A percentile compares a stretch with the other conserved stretches of the same genome.
Evolutionary conservation across 2,113 vertebrate species (phyloP).

Genomic region (Buteo buteo): DNA sequence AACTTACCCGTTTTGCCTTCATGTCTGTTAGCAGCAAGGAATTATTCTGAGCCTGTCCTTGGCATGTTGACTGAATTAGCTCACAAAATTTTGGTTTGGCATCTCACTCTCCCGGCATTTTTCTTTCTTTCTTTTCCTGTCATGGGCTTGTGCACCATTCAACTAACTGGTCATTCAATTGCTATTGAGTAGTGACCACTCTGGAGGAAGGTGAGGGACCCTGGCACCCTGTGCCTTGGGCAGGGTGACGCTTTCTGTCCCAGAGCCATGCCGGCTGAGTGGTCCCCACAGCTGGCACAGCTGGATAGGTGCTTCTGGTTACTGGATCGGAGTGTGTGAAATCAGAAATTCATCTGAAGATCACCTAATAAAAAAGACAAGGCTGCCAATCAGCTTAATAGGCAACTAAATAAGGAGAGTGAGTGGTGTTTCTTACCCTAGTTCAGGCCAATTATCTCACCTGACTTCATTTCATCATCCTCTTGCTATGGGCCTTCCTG

Average conservation of each 20-base stretch:
- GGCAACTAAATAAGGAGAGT: background rate
- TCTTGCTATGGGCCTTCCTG: background rate
- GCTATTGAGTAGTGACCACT: background rate
- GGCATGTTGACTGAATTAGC: rapidly evolving
- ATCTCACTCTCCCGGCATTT: background rate
- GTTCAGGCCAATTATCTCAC: background rate
- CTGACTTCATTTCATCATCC: background rate
- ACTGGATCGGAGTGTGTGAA: rapidly evolving
- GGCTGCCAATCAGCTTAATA: background rate
- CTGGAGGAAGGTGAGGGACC: background rate
- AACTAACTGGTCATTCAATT: background rate
- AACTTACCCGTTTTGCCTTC: background rate
- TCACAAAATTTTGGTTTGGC: background rate
- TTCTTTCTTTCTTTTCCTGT: background rate
- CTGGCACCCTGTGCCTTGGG: background rate
- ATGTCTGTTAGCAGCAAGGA: background rate
- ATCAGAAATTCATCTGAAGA: background rate
- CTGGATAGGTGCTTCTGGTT: background rate
- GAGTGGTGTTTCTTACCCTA: background rate
- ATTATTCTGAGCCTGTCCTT: background rate
- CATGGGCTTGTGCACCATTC: background rate
- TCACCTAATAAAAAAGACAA: background rate
- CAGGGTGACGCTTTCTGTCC: background rate
- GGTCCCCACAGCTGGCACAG: background rate
- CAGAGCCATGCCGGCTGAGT: background rate